Conservation (phyloP, 2,113 vertebrate genomes). For the Spea bombifrons region DNA sequence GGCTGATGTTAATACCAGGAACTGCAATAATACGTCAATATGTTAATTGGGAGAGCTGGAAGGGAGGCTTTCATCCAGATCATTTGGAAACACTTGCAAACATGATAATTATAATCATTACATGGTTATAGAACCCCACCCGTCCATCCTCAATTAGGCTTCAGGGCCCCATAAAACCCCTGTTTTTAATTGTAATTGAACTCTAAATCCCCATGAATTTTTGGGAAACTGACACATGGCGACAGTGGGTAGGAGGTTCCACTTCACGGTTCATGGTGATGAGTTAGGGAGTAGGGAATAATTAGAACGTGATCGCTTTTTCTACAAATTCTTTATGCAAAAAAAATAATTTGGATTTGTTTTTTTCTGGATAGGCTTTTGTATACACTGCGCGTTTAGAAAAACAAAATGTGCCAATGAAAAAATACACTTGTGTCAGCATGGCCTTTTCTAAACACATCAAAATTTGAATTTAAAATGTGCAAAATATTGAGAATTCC, state of each 20-base stretch:
- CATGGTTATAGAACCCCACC: slow-evolving; percentile 1
- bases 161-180: slow-evolving; percentile 16
- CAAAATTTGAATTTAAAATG: no score
- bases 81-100: slow-evolving; percentile 20
- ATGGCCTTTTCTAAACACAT: no score
- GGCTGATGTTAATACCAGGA: neutral
- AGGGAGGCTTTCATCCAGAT: neutral
- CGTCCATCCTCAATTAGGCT: neutral
- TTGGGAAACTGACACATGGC: slow-evolving; percentile 15
- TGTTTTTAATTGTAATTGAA: neutral
- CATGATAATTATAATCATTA: slow-evolving; percentile 36
- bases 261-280: neutral
- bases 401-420: no score
- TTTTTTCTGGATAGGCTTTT: no score
- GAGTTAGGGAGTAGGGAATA: no score
- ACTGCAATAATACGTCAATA: slow-evolving; percentile 29
- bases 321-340: no score
- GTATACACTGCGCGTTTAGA: no score
- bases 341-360: no score
- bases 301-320: no score
- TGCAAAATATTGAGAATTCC: no score
- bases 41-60: slow-evolving; percentile 29
- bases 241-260: neutral
- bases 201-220: neutral
- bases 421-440: no score